Percentiles rank a stretch among this genome's conserved stretches.
phyloP scores from a whole-genome alignment of 2,113 vertebrate species.

The Asarcornis scutulata region DNA sequence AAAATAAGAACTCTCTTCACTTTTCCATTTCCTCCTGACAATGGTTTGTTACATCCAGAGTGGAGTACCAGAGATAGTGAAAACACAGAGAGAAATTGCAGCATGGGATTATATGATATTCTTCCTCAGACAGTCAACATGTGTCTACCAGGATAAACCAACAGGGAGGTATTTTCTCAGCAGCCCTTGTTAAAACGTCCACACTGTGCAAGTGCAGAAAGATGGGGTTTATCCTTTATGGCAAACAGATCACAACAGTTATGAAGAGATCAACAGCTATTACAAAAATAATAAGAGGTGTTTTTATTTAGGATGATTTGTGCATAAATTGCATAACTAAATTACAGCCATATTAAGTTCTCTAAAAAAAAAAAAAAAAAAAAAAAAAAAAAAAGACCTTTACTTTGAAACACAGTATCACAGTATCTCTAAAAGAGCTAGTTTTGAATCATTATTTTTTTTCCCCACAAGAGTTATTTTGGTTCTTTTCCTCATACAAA shows the following conservation, averaged over 20 bases:
- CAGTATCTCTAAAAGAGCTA: background rate
- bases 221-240: background rate
- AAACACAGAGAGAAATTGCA: background rate
- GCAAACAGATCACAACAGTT: background rate
- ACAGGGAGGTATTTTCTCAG: background rate
- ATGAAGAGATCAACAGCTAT: background rate
- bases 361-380: background rate
- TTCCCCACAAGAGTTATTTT: background rate
- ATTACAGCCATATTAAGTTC: background rate
- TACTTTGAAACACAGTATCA: background rate
- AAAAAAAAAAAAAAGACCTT: background rate
- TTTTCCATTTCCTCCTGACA: background rate
- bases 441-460: background rate
- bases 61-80: background rate
- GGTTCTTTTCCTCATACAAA: background rate
- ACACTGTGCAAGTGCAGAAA: background rate
- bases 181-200: background rate
- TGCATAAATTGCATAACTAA: background rate
- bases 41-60: fast-evolving
- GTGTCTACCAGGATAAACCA: background rate
- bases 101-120: background rate
- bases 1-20: background rate
- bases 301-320: background rate
- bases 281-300: background rate
- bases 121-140: background rate